Evolutionary conservation across 1,140 invertebrate species (phyloP).

Genomic region (Bathynomus jamesi): DNA sequence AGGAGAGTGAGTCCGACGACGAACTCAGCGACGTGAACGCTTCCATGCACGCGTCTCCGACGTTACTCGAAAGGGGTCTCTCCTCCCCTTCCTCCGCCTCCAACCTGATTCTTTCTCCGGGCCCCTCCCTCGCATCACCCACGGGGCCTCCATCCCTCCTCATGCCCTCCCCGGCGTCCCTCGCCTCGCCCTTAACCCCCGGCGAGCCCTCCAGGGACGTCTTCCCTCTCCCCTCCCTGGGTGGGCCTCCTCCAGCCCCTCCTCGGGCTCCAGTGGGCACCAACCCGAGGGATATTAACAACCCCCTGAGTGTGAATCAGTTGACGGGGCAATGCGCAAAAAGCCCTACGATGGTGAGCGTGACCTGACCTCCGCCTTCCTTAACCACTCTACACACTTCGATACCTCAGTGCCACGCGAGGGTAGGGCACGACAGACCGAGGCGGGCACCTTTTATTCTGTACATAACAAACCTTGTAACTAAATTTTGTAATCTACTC

Average conservation of each 20-base stretch:
- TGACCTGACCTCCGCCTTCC: conserved; percentile 31
- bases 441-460: too few relatives aligned
- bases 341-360: conserved; percentile 38
- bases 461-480: too few relatives aligned
- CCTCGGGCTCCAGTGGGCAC: conserved; percentile 72
- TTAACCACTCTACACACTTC: background rate
- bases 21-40: conserved; percentile 12
- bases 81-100: conserved; percentile 37
- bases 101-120: conserved; percentile 31
- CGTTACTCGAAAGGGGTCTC: conserved; percentile 22
- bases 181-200: conserved; percentile 31
- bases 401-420: background rate
- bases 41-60: conserved; percentile 18
- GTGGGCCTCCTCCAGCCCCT: conserved; percentile 39
- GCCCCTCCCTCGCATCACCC: conserved; percentile 33
- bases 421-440: background rate
- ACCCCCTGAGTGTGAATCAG: conserved; percentile 73
- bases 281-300: conserved; percentile 82
- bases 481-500: too few relatives aligned
- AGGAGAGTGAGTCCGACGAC: conserved; percentile 33
- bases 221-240: conserved; percentile 41
- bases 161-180: conserved; percentile 33
- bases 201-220: conserved; percentile 32
- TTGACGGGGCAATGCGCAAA: conserved; percentile 38
- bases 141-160: conserved; percentile 32